phyloP scores from a whole-genome alignment of 1,140 invertebrate genomes.

The Saccostrea echinata region DNA sequence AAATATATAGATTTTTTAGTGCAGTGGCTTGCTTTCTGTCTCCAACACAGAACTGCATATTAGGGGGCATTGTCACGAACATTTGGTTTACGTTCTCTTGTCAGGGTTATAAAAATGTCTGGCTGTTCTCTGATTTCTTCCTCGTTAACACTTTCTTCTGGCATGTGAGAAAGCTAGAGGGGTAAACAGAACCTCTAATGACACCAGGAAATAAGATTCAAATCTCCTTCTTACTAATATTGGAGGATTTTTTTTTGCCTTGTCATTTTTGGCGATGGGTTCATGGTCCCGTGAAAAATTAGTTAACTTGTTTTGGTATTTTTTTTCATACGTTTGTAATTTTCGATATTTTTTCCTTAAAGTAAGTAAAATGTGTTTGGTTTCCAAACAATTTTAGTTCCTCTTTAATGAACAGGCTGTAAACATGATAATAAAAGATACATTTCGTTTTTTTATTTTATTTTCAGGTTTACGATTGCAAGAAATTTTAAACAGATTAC shows the following conservation, averaged over 20 bases:
- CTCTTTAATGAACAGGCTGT: neutral
- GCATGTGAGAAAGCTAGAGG: neutral
- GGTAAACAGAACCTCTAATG: neutral
- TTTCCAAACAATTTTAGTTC: neutral
- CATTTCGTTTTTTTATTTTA: slow-evolving; percentile 45
- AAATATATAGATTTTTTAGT: no score
- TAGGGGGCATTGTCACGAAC: neutral
- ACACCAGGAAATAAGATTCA: neutral
- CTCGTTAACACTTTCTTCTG: slow-evolving; percentile 22
- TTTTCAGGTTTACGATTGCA: slow-evolving; percentile 78
- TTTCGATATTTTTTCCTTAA: no score
- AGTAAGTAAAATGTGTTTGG: neutral
- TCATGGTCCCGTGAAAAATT: neutral
- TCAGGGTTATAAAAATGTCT: neutral
- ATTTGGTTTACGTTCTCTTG: neutral
- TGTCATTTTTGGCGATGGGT: neutral
- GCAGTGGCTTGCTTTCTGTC: neutral
- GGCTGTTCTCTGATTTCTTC: neutral
- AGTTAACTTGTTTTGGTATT: neutral
- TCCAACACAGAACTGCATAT: neutral
- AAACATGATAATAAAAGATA: no score
- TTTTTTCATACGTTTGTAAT: neutral
- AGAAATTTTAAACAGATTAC: slow-evolving; percentile 83
- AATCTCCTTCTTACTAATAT: neutral
- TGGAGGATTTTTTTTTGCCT: neutral